phyloP scores from a whole-genome alignment of 2,797 vertebrate species.

The Argyrosomus regius region DNA sequence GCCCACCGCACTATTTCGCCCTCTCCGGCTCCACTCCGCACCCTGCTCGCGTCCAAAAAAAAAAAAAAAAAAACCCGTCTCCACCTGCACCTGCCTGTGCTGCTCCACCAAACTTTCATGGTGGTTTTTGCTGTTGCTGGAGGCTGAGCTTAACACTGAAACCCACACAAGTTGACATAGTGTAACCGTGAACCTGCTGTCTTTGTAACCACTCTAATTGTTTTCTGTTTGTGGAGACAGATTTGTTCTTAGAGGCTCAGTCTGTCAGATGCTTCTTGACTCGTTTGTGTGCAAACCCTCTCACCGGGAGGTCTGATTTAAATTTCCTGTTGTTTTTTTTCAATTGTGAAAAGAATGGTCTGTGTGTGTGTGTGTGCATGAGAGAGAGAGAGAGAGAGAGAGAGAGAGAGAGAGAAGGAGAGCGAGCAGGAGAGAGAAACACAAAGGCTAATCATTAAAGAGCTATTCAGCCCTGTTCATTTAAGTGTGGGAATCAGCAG shows the following conservation, averaged over 20 bases:
- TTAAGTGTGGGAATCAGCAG: conserved; percentile 89
- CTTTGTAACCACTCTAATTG: conserved; percentile 47
- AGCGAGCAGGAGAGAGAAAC: conserved; percentile 64
- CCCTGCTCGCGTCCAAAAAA: conserved; percentile 80
- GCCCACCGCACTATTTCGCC: conserved; percentile 88
- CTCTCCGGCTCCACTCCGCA: conserved; percentile 81
- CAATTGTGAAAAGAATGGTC: conserved; percentile 40
- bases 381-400: conserved; percentile 4
- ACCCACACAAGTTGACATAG: conserved; percentile 45
- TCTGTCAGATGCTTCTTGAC: conserved; percentile 56
- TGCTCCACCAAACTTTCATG: conserved; percentile 74
- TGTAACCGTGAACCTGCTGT: conserved; percentile 38
- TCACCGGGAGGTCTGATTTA: conserved; percentile 68
- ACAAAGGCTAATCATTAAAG: conserved; percentile 89
- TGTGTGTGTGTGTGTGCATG: conserved; percentile 11
- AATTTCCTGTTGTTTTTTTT: conserved; percentile 64
- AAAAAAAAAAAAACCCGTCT: conserved; percentile 46
- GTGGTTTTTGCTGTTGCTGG: conserved; percentile 46
- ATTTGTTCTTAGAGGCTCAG: conserved; percentile 46
- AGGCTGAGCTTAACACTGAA: conserved; percentile 56
- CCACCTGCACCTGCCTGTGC: conserved; percentile 75
- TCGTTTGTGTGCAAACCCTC: conserved; percentile 58
- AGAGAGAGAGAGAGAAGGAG: conserved; percentile 2
- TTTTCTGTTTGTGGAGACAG: conserved; percentile 41
- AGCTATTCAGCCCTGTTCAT: conserved; percentile 86